Base-by-base conservation (phyloP, 2,888 invertebrate species). In the Abrostola triplasia region DNA sequence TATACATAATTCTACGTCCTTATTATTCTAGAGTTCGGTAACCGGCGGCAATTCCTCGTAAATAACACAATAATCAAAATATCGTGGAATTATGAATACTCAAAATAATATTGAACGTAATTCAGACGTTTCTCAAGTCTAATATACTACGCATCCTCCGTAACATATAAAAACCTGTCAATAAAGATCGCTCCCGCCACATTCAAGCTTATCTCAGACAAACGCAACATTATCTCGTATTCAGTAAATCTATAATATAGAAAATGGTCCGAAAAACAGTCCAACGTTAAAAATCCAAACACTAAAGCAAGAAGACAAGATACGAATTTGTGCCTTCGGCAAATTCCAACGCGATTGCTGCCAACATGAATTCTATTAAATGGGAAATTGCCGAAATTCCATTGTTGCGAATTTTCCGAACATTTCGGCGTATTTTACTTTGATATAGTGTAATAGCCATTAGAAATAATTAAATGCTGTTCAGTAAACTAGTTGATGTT, bases 291-390 rank as follows among this genome's bases (percentile, higher is more conserved):
- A 70, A 64, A 73, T 59, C 42, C 38, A 64, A 66, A 70, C 55
- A 49, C 57, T 67, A 56, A 53, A 64, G 51, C 57, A 56, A 67
- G 58, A 48, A 62, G 59, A 62, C 56, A 64, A 64, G 53, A 69
- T 24, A 57, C 36, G 64, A 71, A 71, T 71, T 80, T 67, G 71
- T 66, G 73, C 73, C 76, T 76, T 76, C 62, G 70, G 50, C 44
- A 62, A 76, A 79, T 79, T 80, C 81, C 81, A 48, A 68, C 71
- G 67, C 79, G 76, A 68, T 64, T 70, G 67, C 70, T 80, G 76
- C 68, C 78, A 72, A 70, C 76, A 76, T 79, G 81, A 77, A 79
- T 80, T 76, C 79, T 76, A 73, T 80, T 79, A 73, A 79, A 80
- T 80, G 73, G 81, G 59, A 76, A 80, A 72, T 80, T 60, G 63